Evolutionary conservation across 1,140 invertebrate species (phyloP).

Genomic region (Eriocheir sinensis): DNA sequence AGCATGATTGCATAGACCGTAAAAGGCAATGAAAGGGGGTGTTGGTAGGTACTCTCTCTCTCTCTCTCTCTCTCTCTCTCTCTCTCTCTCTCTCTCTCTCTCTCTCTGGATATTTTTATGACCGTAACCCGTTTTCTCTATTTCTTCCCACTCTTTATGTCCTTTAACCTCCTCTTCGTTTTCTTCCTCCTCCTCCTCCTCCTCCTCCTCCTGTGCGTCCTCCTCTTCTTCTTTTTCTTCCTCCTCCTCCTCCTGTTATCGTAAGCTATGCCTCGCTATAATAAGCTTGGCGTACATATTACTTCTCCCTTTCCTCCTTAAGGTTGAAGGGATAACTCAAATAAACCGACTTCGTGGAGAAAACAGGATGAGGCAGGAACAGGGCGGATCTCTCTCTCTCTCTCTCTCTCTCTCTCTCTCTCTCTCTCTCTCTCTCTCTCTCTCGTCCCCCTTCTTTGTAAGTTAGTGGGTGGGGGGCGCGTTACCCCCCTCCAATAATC

Average conservation of each 20-base stretch:
- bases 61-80: background rate
- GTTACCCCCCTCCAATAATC: conserved; percentile 22
- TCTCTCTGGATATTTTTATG: too few species aligned
- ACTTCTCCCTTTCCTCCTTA: conserved; percentile 30
- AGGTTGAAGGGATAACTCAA: background rate
- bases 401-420: conserved; percentile 48
- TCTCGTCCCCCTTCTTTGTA: background rate
- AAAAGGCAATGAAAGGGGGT: conserved; percentile 24
- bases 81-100: background rate
- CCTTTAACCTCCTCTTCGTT: background rate
- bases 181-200: background rate
- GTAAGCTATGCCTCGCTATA: background rate
- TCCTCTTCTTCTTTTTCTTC: background rate
- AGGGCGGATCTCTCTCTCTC: conserved; percentile 39
- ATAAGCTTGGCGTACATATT: background rate
- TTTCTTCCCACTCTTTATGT: background rate
- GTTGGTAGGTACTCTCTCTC: conserved; percentile 2
- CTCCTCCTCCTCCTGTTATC: background rate
- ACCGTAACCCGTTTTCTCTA: too few species aligned
- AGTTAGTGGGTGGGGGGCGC: background rate
- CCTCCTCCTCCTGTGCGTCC: background rate
- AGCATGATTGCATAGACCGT: background rate
- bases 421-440: conserved; percentile 46
- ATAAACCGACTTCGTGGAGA: background rate
- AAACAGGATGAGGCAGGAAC: background rate